phyloP scores from a whole-genome alignment of 1,140 invertebrate genomes.

The Rhynchophorus ferrugineus region DNA sequence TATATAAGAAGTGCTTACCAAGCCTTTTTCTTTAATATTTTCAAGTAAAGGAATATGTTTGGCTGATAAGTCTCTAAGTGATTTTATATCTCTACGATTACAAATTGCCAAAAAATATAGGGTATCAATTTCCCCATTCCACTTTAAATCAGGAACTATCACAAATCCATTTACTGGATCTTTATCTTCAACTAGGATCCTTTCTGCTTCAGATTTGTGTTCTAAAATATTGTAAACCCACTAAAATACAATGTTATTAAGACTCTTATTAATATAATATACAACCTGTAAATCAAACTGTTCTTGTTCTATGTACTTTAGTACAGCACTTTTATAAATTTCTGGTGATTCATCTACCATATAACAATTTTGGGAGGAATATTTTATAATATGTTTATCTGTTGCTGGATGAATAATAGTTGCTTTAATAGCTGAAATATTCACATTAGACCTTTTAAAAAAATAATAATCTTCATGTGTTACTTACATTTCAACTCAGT shows the following conservation, averaged over 20 bases:
- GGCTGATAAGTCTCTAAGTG: slow-evolving; percentile 70
- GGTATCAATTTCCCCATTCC: slow-evolving; percentile 75
- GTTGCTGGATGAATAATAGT: slow-evolving; percentile 89
- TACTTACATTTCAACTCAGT: slow-evolving; percentile 60
- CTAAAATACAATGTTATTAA: slow-evolving; percentile 44
- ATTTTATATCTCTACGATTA: slow-evolving; percentile 64
- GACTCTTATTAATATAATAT: no score
- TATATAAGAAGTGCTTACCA: slow-evolving; percentile 44
- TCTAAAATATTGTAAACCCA: slow-evolving; percentile 96
- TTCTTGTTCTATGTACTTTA: slow-evolving; percentile 63
- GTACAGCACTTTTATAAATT: slow-evolving; percentile 70
- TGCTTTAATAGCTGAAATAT: slow-evolving; percentile 41
- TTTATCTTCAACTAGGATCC: slow-evolving; percentile 77
- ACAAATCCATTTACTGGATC: slow-evolving; percentile 79
- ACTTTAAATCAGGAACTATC: slow-evolving; percentile 87
- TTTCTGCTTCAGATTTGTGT: slow-evolving; percentile 80
- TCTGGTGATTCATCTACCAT: slow-evolving; percentile 79
- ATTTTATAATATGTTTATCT: slow-evolving; percentile 85
- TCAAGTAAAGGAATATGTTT: slow-evolving; percentile 75
- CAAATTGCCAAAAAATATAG: slow-evolving; percentile 81
- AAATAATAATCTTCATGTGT: slow-evolving; percentile 15
- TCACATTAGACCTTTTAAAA: slow-evolving; percentile 10
- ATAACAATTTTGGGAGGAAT: slow-evolving; percentile 60
- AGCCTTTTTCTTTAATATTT: slow-evolving; percentile 68
- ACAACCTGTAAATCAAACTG: slow-evolving; percentile 74